Conservation (phyloP, 2,113 vertebrate species). For the Mixornis gularis region DNA sequence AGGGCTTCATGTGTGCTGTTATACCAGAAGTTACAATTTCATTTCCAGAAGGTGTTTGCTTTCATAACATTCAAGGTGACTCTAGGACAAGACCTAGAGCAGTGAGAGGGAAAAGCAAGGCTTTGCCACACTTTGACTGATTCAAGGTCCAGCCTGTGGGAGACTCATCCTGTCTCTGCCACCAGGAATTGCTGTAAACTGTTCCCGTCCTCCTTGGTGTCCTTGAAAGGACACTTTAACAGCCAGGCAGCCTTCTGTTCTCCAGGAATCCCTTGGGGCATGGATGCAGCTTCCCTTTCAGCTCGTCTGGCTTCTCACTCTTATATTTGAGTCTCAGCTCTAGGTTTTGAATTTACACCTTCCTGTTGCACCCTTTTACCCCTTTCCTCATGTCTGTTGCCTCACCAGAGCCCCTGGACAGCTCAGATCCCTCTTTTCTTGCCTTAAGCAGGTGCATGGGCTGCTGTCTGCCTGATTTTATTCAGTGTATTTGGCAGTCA, state of each 20-base stretch:
- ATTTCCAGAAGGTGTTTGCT: background rate
- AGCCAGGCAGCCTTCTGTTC: background rate
- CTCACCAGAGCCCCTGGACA: background rate
- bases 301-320: background rate
- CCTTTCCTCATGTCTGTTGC: background rate
- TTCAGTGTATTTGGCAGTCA: background rate
- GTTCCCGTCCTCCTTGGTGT: background rate
- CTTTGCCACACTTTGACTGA: background rate
- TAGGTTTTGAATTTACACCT: background rate
- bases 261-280: background rate
- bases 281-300: background rate
- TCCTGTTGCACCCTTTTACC: background rate
- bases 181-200: background rate
- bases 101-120: background rate
- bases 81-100: background rate
- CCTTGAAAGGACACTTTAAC: background rate
- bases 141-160: background rate
- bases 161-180: background rate
- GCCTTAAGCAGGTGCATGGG: background rate
- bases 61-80: background rate
- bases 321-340: background rate
- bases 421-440: background rate
- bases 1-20: background rate
- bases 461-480: background rate
- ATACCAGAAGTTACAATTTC: background rate